These are phyloP conservation scores for Seriola quinqueradiata DNA, from an alignment of 2,113 vertebrate genomes.

Conservation along the genomic window DNA sequence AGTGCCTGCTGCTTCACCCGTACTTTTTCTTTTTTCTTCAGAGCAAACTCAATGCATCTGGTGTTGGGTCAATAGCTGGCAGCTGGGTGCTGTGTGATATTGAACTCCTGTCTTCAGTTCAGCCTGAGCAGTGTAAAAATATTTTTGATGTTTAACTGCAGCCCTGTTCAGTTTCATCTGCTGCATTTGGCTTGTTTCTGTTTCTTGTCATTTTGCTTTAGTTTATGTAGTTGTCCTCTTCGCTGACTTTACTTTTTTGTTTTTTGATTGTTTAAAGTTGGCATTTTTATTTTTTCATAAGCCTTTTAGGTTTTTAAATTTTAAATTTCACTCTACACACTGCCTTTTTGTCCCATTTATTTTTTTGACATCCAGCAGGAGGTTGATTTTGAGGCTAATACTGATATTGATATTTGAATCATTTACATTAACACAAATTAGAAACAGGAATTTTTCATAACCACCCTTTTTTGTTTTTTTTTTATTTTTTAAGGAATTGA, in stretches of 20 bases:
- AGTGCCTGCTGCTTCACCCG: conserved; percentile 22
- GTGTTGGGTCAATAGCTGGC: conserved; percentile 74
- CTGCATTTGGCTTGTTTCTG: conserved; percentile 26
- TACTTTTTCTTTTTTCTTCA: conserved; percentile 52
- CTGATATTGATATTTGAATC: too few species aligned
- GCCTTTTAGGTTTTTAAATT: not conserved
- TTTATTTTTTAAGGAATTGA: too few species aligned
- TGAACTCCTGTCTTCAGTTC: conserved; percentile 55
- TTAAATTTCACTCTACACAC: not conserved
- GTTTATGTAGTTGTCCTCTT: not conserved
- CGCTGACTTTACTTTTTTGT: not conserved
- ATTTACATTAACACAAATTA: too few species aligned
- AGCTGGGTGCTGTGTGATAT: conserved; percentile 71
- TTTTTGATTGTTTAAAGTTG: not conserved
- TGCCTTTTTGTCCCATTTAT: not conserved
- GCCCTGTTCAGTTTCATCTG: conserved; percentile 39
- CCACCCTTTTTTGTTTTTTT: not conserved
- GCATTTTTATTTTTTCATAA: not conserved
- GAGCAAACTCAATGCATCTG: conserved; percentile 63
- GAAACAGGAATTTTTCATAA: too few species aligned
- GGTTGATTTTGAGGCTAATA: not conserved
- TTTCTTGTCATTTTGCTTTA: conserved; percentile 4
- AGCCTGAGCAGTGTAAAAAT: conserved; percentile 60
- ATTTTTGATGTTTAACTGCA: conserved; percentile 59
- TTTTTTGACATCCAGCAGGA: not conserved